Percentiles rank a stretch among this genome's conserved stretches.
Evolutionary conservation across 1,140 invertebrate species (phyloP).

Genomic region (Dolichoris vasculosae): DNA sequence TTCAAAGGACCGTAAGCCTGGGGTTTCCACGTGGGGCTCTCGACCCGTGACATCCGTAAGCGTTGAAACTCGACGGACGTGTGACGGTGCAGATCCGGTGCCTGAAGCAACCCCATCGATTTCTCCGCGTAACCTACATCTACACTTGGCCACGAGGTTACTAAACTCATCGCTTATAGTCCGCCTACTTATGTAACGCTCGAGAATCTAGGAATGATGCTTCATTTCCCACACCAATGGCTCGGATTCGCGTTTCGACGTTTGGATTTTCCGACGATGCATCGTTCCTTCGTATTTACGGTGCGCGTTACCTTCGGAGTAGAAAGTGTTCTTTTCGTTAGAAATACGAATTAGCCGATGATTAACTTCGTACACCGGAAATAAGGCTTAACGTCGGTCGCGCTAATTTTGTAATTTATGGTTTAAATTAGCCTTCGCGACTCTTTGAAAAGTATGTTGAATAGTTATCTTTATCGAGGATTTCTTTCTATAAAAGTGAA

Average conservation of each 20-base stretch:
- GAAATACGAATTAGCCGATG: no score
- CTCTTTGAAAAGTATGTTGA: neutral
- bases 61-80: neutral
- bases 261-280: neutral
- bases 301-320: neutral
- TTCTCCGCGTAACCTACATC: constrained; percentile 61
- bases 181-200: neutral
- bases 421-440: no score
- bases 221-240: neutral
- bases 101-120: constrained; percentile 64
- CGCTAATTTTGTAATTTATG: no score
- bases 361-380: no score
- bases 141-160: constrained; percentile 57
- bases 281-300: neutral
- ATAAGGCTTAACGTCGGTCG: no score
- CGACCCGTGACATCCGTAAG: neutral
- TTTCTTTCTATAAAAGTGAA: no score
- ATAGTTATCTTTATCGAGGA: no score
- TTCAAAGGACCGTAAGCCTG: neutral
- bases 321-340: no score
- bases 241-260: neutral
- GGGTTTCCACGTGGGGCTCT: no score
- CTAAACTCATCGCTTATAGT: neutral
- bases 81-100: neutral
- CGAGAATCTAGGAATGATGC: neutral